Base-by-base conservation (phyloP, 2,113 vertebrate species). In the Solea senegalensis region DNA sequence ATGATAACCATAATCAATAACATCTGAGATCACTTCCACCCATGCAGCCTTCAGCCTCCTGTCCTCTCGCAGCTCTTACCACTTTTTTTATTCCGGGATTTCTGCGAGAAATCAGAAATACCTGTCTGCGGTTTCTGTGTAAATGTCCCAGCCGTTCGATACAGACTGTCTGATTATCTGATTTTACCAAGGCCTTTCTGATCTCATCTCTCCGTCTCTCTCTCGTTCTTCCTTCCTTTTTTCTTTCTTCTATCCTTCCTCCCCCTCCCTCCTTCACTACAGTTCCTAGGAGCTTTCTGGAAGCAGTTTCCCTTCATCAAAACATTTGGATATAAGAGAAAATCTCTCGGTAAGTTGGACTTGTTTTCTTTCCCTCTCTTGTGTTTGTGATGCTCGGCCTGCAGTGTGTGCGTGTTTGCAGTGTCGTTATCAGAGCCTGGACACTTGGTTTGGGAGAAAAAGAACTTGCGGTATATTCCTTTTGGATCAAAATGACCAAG, bases 301-400 rank as follows among this genome's bases (percentile, higher is more conserved):
- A 84, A 78, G 70, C 86, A 16, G 65, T 64, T 85, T 80, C 72
- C 81, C 83, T 89, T 79, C 82, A 73, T 86, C 79, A 83, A 64
- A 77, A 88, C 82, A 89, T 68, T 83, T 69, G 84, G 73, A 91
- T 72, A 91, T 88, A 92, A 85, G 82, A 82, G 72, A 70, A 90
- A 66, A 77, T 86, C 82, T 89, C 72, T 9, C 74, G 94, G 94
- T 96, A 87, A 95, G 95, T 95, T 44, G 58, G 6, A 11, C 5
- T 46, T 4, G 45, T 14, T 71, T 14, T n/a, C 15, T 78, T 2
- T 2, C 12, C 12, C 9, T 4, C 14, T 75, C 53, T 49, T 4
- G 46, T 44, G 7, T 3, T 49, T 12, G 8, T 46, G 21, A 13
- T 65, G 21, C 10, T 34, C 21, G 8, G 43, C 45, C 41, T 55